Percentiles rank a stretch among this genome's conserved stretches.
Conservation (phyloP, 2,113 vertebrate genomes). For the Gyps fulvus region DNA sequence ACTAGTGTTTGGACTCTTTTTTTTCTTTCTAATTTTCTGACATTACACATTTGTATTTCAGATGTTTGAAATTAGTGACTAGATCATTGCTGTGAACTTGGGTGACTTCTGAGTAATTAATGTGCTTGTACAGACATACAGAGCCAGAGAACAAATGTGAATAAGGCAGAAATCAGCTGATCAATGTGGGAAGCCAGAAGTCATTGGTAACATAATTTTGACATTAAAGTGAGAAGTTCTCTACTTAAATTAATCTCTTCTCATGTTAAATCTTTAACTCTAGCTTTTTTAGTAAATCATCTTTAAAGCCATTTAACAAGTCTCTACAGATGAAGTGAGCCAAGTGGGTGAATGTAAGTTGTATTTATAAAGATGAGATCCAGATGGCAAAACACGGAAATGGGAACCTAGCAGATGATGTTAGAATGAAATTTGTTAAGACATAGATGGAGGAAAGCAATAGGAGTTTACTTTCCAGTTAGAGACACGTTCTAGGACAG, state of each 20-base stretch:
- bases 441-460: not conserved
- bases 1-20: not conserved
- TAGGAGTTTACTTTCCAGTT: not conserved
- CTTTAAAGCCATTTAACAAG: conserved; percentile 57
- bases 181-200: conserved; percentile 18
- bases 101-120: not conserved
- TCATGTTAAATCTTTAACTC: conserved; percentile 49
- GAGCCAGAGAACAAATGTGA: not conserved
- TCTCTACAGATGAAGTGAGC: conserved; percentile 30
- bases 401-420: not conserved
- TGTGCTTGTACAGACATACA: not conserved
- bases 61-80: not conserved
- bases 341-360: conserved; percentile 48
- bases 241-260: conserved; percentile 49
- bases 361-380: conserved; percentile 51
- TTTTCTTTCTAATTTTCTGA: not conserved
- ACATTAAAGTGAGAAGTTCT: conserved; percentile 25
- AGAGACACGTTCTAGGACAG: not conserved
- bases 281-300: conserved; percentile 62
- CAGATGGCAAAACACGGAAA: conserved; percentile 40
- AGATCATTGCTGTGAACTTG: not conserved
- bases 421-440: not conserved
- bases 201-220: not conserved
- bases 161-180: conserved; percentile 16
- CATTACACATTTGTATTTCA: not conserved